Evolutionary conservation across 1,140 invertebrate genomes (phyloP), one percentile per base, ranked within the genome.

Genomic region (Leptonema lineaticorne): DNA sequence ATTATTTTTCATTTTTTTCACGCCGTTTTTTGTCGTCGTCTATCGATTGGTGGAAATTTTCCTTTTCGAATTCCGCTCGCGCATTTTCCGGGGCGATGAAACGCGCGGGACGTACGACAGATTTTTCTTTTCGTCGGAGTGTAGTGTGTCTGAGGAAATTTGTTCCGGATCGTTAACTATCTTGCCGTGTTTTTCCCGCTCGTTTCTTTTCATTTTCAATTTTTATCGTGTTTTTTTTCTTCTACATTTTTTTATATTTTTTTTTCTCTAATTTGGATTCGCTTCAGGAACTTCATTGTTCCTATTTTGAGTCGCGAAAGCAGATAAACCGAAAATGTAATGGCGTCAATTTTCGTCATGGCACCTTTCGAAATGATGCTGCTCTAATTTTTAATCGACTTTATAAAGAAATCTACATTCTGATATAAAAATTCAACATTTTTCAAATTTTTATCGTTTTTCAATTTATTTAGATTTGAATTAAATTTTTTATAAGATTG

Each of bases 191-290:
- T 70, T 37, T 28, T 68, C 33, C 57, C 66, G 45, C 68, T 71
- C 70, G 65, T 71, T 71, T 63, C 68, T 71, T 71, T 71, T 69
- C 70, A 72, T 66, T 72, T 72, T 70, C n/a, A n/a, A n/a, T n/a
- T n/a, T n/a, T n/a, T n/a, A n/a, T n/a, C n/a, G n/a, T n/a, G n/a
- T n/a, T n/a, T n/a, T n/a, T n/a, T n/a, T n/a, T n/a, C n/a, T n/a
- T n/a, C n/a, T n/a, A n/a, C n/a, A n/a, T n/a, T n/a, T n/a, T n/a
- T n/a, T n/a, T n/a, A 67, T 67, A 67, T 67, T 72, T 72, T 69
- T 53, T 63, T 37, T 68, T 53, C 62, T 56, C 63, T 72, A 72
- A 72, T 72, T 72, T 72, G 70, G 70, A 68, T 30, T 30, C 66
- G 62, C 37, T 72, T 63, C 70, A 72, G 63, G 56, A 65, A 56